Percentiles rank a stretch among this genome's conserved stretches.
Evolutionary conservation across 2,113 vertebrate genomes (phyloP).

Genomic region (Microtus oregoni): DNA sequence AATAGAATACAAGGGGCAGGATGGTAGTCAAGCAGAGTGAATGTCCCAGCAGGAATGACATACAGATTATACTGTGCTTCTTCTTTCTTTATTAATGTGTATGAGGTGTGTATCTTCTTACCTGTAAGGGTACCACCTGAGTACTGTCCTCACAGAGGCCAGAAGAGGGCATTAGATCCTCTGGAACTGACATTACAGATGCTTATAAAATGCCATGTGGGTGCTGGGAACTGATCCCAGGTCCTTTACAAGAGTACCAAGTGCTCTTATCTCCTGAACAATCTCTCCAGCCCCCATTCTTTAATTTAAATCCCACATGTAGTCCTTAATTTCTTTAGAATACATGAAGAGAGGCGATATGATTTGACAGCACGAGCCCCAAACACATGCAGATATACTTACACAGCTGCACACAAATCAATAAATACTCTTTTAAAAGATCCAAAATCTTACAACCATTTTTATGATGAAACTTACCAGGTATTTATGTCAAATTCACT

Average conservation of each 20-base stretch:
- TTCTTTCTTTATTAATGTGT: background rate
- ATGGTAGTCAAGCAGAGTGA: background rate
- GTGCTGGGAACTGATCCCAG: background rate
- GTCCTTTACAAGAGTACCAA: background rate
- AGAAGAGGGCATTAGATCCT: background rate
- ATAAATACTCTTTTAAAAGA: background rate
- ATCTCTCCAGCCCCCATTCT: background rate
- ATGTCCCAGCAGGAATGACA: background rate
- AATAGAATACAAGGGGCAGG: background rate
- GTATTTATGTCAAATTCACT: background rate
- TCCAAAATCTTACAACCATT: background rate
- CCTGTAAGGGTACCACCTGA: background rate
- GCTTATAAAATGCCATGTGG: background rate
- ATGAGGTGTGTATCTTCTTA: background rate
- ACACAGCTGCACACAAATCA: background rate
- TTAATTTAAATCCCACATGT: background rate
- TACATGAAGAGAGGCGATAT: background rate
- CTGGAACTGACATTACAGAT: background rate
- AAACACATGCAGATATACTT: background rate
- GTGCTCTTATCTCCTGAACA: background rate
- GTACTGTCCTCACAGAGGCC: background rate
- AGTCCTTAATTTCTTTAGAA: constrained; percentile 8
- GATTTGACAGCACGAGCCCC: background rate
- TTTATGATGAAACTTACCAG: background rate
- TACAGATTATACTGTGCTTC: background rate